Conservation (phyloP, 2,888 invertebrate genomes). For the Euphydryas editha region DNA sequence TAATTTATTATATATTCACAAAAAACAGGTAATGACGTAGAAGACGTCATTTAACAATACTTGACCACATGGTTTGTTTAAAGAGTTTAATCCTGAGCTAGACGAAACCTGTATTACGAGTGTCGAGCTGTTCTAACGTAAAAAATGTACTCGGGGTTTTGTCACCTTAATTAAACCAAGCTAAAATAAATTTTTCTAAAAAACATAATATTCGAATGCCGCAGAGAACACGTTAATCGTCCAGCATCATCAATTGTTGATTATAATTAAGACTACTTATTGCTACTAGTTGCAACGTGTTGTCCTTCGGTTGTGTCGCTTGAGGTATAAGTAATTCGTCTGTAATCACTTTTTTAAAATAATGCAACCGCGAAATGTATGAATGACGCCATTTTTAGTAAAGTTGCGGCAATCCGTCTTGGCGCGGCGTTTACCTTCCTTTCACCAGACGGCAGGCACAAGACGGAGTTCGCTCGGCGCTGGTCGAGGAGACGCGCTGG, state of each 20-base stretch:
- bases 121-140: constrained; percentile 15
- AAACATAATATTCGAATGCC: constrained; percentile 13
- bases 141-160: constrained; percentile 18
- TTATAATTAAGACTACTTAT: constrained; percentile 21
- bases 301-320: constrained; percentile 51
- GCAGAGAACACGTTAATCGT: constrained; percentile 15
- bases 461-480: constrained; percentile 42
- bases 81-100: not conserved
- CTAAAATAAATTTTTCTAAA: constrained; percentile 16
- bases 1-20: too few species aligned
- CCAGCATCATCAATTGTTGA: constrained; percentile 23
- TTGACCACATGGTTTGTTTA: not conserved
- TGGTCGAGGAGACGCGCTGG: constrained; percentile 63
- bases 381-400: constrained; percentile 81
- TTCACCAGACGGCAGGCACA: constrained; percentile 63
- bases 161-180: constrained; percentile 6
- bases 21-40: not conserved
- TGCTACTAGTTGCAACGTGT: constrained; percentile 40
- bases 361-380: constrained; percentile 74
- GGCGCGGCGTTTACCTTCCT: constrained; percentile 77
- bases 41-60: not conserved
- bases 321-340: constrained; percentile 49
- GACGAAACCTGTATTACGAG: constrained; percentile 20
- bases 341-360: constrained; percentile 60
- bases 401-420: constrained; percentile 77